Evolutionary conservation across 2,888 invertebrate genomes (phyloP).

Genomic region (Sesia apiformis): DNA sequence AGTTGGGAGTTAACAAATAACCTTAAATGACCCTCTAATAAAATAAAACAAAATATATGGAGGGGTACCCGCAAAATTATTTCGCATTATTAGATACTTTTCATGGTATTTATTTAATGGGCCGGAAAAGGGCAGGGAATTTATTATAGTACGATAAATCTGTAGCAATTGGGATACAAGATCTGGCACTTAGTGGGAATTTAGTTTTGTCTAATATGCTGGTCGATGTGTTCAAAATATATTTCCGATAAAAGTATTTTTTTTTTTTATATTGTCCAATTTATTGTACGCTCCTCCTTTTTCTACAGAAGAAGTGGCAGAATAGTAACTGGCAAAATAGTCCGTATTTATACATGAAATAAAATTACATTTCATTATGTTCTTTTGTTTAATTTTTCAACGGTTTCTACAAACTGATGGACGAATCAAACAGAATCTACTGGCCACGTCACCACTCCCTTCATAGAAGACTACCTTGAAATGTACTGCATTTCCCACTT

Average conservation of each 20-base stretch:
- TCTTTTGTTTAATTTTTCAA: too few species aligned
- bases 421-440: too few species aligned
- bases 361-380: too few species aligned
- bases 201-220: conserved; percentile 22
- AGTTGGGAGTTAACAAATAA: conserved; percentile 3
- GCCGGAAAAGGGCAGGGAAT: conserved; percentile 27
- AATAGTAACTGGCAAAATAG: too few species aligned
- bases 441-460: too few species aligned
- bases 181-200: conserved; percentile 28
- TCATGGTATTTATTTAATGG: conserved; percentile 43
- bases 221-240: conserved; percentile 1
- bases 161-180: conserved; percentile 24
- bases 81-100: conserved; percentile 43
- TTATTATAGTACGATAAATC: conserved; percentile 43
- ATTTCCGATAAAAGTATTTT: not conserved
- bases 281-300: too few species aligned
- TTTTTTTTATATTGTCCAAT: too few species aligned
- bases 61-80: conserved; percentile 7
- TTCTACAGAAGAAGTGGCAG: too few species aligned
- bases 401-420: too few species aligned
- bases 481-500: too few species aligned
- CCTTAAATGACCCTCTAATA: not conserved
- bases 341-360: too few species aligned
- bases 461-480: too few species aligned
- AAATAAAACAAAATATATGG: conserved; percentile 9